Conservation (phyloP, 2,113 vertebrate genomes). For the Stegastes partitus region DNA sequence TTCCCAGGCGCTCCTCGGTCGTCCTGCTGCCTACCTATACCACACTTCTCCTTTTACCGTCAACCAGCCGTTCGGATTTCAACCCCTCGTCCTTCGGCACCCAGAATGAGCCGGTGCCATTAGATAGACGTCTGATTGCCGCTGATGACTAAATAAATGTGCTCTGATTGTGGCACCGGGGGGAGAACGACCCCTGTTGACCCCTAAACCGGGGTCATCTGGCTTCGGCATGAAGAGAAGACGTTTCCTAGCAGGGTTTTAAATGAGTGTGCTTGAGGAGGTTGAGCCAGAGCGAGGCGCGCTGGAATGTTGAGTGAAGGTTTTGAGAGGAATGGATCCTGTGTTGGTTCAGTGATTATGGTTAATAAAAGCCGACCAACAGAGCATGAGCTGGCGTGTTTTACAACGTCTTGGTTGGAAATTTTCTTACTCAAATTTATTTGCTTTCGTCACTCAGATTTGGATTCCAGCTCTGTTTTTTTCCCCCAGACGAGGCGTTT, state of each 20-base stretch:
- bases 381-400: constrained; percentile 53
- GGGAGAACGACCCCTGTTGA: background rate
- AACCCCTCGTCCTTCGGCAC: background rate
- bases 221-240: constrained; percentile 17
- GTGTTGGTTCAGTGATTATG: constrained; percentile 71
- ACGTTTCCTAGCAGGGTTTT: constrained; percentile 22
- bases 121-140: constrained; percentile 50
- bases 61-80: constrained; percentile 17
- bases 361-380: constrained; percentile 67
- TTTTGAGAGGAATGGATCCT: constrained; percentile 58
- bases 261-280: constrained; percentile 35
- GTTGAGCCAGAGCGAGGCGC: constrained; percentile 27
- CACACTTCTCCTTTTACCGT: constrained; percentile 12
- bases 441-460: constrained; percentile 19
- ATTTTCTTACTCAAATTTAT: constrained; percentile 41
- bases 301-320: constrained; percentile 47
- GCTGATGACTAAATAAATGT: constrained; percentile 62
- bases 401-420: constrained; percentile 37
- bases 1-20: background rate
- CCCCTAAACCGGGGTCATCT: constrained; percentile 39
- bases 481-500: background rate
- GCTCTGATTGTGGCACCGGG: constrained; percentile 34
- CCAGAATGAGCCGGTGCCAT: background rate
- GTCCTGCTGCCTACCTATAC: constrained; percentile 1
- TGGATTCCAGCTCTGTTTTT: constrained; percentile 9